Evolutionary conservation across 2,888 invertebrate species (phyloP), one percentile per base, ranked within the genome.

Genomic region (Pterostichus niger): DNA sequence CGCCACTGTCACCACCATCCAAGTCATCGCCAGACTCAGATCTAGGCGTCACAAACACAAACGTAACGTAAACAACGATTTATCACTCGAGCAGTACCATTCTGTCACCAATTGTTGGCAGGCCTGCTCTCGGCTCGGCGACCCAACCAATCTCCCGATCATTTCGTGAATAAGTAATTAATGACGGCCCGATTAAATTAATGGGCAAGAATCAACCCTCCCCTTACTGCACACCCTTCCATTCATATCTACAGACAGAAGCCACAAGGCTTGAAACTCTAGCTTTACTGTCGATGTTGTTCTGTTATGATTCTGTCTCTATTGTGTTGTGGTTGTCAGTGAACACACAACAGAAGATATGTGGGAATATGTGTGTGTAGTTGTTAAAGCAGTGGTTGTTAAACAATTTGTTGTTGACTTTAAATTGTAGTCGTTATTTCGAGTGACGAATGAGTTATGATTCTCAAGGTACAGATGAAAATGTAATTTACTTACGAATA

Each of bases 111-210:
- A 54, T 54, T 54, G 54, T 54, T 54, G 54, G 54, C 54, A 40
- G 40, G 40, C 6, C 40, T 40, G 40, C 40, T 40, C 40, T 6
- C 7, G 40, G 40, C 40, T 6, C 7, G 40, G 40, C 40, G 40
- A 40, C 40, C 40, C 40, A 40, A 9, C 40, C 40, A 40, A 40
- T 40, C 40, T 40, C 40, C 54, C 33, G 35, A 61, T 61, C 61
- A 61, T 24, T 33, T 61, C 31, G 33, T 61, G 61, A 35, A 61
- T 68, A 68, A 68, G n/a, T 68, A 68, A 68, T 40, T 61, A 61
- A 61, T 61, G 61, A 61, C 35, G 61, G 17, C 35, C 11, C 33
- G 24, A 61, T 61, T 61, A 24, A 61, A 61, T 61, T 61, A 61
- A 54, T 54, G 54, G 15, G 2, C 54, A 54, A 54, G 54, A 54